Evolutionary conservation across 2,888 invertebrate species (phyloP).

Genomic region (Eupithecia tripunctaria): DNA sequence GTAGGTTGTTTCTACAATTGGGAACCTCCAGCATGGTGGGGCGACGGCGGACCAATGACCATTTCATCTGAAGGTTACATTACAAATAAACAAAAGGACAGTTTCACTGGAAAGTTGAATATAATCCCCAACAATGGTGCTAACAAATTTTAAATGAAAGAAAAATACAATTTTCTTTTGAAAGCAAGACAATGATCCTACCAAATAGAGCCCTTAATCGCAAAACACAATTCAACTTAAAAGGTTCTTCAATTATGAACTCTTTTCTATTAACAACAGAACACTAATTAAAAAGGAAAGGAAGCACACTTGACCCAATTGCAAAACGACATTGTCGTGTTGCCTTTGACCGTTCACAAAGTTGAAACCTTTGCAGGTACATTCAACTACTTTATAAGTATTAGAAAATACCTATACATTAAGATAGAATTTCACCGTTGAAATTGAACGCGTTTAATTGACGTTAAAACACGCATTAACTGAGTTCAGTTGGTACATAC

Average conservation of each 20-base stretch:
- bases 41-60: no score
- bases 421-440: no score
- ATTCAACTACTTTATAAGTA: neutral
- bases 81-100: neutral
- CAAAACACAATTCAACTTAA: conserved; percentile 5
- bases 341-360: neutral
- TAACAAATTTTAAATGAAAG: conserved; percentile 3
- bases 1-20: no score
- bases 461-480: no score
- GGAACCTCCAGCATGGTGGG: no score
- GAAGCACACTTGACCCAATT: neutral
- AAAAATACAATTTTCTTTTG: neutral
- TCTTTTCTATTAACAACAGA: conserved; percentile 6
- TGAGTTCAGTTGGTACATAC: no score
- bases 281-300: conserved; percentile 9
- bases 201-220: conserved; percentile 7
- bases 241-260: conserved; percentile 13
- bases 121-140: neutral
- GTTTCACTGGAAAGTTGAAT: neutral
- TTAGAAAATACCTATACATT: neutral
- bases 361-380: neutral
- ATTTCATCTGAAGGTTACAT: neutral
- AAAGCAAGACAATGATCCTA: conserved; percentile 6
- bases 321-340: neutral
- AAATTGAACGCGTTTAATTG: no score